Conservation (phyloP, 2,797 vertebrate species). For the Micrastur ruficollis region DNA sequence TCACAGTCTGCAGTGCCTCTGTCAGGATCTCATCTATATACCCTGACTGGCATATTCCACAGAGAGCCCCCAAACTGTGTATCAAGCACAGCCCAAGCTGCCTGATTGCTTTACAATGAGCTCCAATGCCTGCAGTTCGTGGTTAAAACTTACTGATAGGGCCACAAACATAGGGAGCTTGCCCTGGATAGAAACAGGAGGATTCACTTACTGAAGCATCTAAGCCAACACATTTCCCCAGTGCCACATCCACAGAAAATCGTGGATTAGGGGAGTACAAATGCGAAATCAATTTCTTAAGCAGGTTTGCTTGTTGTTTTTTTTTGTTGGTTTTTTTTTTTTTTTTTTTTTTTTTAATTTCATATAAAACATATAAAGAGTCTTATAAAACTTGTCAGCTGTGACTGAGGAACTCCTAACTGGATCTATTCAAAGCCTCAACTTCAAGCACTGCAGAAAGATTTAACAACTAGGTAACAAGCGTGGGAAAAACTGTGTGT, state of each 20-base stretch:
- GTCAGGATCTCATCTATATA: not conserved
- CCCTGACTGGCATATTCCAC: not conserved
- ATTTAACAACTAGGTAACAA: conserved; percentile 50
- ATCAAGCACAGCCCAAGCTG: not conserved
- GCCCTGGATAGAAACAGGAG: not conserved
- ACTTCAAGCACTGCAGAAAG: not conserved
- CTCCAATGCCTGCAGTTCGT: not conserved
- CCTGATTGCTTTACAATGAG: not conserved
- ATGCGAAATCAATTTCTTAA: not conserved
- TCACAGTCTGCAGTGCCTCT: not conserved
- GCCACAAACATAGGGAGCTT: not conserved
- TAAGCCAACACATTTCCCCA: not conserved
- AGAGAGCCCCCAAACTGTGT: not conserved
- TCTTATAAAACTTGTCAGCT: conserved; percentile 37
- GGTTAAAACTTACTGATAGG: not conserved
- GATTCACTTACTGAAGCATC: not conserved
- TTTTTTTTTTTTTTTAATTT: no score
- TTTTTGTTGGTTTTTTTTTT: rapidly evolving
- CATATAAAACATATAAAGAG: not conserved
- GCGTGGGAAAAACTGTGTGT: not conserved
- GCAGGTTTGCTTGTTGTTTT: no score
- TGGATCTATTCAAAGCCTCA: conserved; percentile 36
- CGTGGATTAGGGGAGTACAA: not conserved
- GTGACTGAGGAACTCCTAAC: conserved; percentile 29
- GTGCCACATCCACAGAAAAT: not conserved